Conservation (phyloP, 2,888 invertebrate genomes). For the Drosophila phalerata region DNA sequence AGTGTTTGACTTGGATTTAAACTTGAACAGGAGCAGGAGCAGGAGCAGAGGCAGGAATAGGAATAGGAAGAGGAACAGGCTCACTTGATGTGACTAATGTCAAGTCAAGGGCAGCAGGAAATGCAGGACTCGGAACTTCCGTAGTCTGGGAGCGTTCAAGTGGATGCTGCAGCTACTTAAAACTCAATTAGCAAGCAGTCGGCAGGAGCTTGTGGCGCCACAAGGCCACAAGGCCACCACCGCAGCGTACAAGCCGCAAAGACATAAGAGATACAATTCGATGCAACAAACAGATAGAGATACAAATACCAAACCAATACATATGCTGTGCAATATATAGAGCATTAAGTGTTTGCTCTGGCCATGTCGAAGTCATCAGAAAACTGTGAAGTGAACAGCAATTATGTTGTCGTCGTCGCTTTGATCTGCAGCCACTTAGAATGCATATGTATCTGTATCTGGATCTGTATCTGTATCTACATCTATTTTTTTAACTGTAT, state of each 20-base stretch:
- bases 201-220: constrained; percentile 53
- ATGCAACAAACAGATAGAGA: constrained; percentile 28
- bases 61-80: background rate
- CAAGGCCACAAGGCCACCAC: constrained; percentile 59
- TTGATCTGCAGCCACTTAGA: constrained; percentile 79
- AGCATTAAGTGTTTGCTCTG: constrained; percentile 59
- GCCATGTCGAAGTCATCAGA: constrained; percentile 53
- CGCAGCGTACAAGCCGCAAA: constrained; percentile 50
- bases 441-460: constrained; percentile 21
- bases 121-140: constrained; percentile 60
- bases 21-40: background rate
- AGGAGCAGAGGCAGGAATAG: background rate
- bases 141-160: constrained; percentile 54
- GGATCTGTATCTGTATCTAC: constrained; percentile 18
- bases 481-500: background rate
- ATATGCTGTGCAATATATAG: constrained; percentile 22
- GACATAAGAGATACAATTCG: constrained; percentile 59
- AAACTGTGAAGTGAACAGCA: constrained; percentile 83
- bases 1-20: constrained; percentile 37
- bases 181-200: constrained; percentile 72
- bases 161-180: constrained; percentile 75
- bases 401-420: constrained; percentile 81
- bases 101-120: constrained; percentile 62
- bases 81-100: constrained; percentile 9
- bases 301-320: constrained; percentile 21